Evolutionary conservation across 1,140 invertebrate species (phyloP).

Genomic region (Nephila pilipes): DNA sequence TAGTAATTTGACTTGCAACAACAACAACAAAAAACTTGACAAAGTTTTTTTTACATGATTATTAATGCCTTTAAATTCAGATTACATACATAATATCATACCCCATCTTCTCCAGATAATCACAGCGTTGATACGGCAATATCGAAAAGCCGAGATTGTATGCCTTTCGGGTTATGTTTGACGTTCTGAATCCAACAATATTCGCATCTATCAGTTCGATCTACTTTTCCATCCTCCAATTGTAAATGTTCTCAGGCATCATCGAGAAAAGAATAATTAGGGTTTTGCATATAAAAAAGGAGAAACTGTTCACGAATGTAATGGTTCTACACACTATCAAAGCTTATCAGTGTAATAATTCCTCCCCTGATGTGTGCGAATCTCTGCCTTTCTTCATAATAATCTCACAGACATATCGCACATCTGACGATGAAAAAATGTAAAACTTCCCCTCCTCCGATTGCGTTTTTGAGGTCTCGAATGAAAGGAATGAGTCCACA

Average conservation of each 20-base stretch:
- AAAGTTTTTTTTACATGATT: not conserved
- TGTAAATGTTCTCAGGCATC: not conserved
- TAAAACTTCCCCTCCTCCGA: not conserved
- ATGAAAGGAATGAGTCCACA: not conserved
- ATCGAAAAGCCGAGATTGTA: constrained; percentile 9
- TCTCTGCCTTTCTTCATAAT: not conserved
- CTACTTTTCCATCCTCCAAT: not conserved
- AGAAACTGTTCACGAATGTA: constrained; percentile 12
- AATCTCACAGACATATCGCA: not conserved
- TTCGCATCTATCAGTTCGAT: not conserved
- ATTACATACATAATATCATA: not conserved
- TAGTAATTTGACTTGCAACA: not conserved
- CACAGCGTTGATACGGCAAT: not conserved
- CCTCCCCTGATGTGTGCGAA: not conserved
- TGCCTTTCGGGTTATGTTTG: not conserved
- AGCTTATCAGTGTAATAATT: constrained; percentile 11
- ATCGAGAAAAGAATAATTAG: not conserved
- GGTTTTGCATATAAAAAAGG: constrained; percentile 34
- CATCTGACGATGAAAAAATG: not conserved
- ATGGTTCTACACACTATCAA: not conserved
- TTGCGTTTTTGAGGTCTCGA: not conserved
- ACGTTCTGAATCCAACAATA: not conserved
- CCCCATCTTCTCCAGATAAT: not conserved
- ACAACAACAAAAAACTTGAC: not conserved
- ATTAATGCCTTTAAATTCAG: not conserved